These are phyloP conservation scores for Ashinkailepas kermadecensis DNA, from an alignment of 2,888 invertebrate genomes.

Conservation along the genomic window DNA sequence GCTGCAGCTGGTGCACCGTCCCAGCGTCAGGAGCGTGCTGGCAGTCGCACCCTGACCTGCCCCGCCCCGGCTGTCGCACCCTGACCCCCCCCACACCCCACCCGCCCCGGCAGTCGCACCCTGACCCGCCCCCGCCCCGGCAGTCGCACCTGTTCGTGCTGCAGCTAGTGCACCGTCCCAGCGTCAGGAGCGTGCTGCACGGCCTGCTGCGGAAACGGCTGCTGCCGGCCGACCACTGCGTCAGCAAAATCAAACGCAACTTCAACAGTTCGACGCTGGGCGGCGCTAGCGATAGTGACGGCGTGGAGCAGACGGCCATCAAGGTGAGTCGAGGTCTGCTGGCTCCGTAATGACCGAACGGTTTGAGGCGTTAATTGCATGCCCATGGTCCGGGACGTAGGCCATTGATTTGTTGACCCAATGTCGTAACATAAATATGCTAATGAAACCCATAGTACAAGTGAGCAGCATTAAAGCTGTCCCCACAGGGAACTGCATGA, in stretches of 20 bases:
- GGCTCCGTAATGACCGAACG: neutral
- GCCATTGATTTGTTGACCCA: slow-evolving; percentile 9
- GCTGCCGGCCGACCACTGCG: slow-evolving; percentile 85
- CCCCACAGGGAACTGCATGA: no score
- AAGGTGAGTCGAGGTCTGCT: slow-evolving; percentile 52
- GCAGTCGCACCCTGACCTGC: no score
- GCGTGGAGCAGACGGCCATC: slow-evolving; percentile 72
- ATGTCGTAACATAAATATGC: no score
- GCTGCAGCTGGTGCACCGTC: slow-evolving; percentile 91
- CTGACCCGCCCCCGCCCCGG: slow-evolving; percentile 39
- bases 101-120: no score
- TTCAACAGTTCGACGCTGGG: slow-evolving; percentile 46
- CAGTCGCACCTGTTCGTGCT: slow-evolving; percentile 94
- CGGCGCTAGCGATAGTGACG: slow-evolving; percentile 42
- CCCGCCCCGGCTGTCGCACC: no score
- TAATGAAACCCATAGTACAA: no score
- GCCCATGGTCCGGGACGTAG: no score
- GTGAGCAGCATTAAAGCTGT: no score
- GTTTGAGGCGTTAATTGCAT: no score
- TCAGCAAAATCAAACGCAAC: slow-evolving; percentile 89
- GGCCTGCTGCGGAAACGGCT: slow-evolving; percentile 81
- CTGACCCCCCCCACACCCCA: no score
- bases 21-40: slow-evolving; percentile 85
- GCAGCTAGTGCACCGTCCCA: slow-evolving; percentile 93
- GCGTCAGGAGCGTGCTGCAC: slow-evolving; percentile 86